phyloP scores from a whole-genome alignment of 2,113 vertebrate species.

The Suricata suricatta region DNA sequence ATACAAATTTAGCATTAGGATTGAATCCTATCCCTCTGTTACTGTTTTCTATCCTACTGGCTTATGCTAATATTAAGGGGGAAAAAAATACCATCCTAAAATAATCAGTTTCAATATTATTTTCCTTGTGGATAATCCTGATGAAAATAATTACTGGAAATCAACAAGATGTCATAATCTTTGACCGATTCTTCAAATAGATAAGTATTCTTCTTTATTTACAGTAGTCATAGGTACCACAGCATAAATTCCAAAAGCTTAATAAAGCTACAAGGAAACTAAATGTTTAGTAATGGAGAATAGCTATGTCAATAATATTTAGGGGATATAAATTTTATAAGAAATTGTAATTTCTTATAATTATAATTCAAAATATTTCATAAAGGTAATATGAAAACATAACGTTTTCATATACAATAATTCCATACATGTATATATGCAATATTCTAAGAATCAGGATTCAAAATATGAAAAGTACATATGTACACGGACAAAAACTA shows the following conservation, averaged over 20 bases:
- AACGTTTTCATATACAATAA: neutral
- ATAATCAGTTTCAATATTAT: neutral
- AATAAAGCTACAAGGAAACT: neutral
- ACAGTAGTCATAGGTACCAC: neutral
- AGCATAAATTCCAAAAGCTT: neutral
- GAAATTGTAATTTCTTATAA: too few relatives aligned
- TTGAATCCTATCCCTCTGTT: neutral
- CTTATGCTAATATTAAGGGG: neutral
- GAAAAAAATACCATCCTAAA: neutral
- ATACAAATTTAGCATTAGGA: neutral
- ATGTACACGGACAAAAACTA: neutral
- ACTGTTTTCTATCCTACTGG: neutral
- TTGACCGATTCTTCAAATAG: neutral
- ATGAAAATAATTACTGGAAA: neutral
- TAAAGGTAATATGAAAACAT: neutral
- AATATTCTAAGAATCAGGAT: neutral
- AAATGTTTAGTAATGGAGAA: neutral
- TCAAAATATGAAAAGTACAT: neutral
- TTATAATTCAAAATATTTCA: neutral
- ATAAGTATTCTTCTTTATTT: neutral
- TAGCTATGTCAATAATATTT: neutral
- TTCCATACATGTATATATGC: too few relatives aligned
- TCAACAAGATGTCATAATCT: neutral
- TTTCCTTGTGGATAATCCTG: neutral
- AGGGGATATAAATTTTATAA: neutral